These are phyloP conservation scores for Porites rus DNA, from an alignment of 92 coral and sea anemone genomes.

Conservation along the genomic window DNA sequence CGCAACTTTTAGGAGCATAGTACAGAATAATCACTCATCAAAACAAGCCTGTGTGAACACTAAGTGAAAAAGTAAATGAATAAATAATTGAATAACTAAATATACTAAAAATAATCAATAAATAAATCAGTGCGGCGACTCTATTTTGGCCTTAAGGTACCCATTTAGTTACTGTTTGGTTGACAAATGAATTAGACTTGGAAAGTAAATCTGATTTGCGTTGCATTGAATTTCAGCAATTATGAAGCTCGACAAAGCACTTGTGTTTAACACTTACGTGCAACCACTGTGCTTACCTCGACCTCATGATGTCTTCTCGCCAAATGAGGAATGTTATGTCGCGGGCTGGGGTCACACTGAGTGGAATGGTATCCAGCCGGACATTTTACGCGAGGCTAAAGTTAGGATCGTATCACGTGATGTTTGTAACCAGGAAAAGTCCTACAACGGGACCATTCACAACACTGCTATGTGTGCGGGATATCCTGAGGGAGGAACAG, in stretches of 20 bases:
- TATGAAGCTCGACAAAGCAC: conserved; percentile 56
- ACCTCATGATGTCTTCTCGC: conserved; percentile 55
- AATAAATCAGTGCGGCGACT: too few relatives aligned
- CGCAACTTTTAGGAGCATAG: too few relatives aligned
- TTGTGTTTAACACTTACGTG: conserved; percentile 62
- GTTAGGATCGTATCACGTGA: conserved; percentile 77
- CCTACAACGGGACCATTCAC: conserved; percentile 91
- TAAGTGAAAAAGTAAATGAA: too few relatives aligned
- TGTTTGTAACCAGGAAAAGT: conserved; percentile 70
- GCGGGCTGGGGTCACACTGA: conserved; percentile 92
- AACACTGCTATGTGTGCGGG: conserved; percentile 91
- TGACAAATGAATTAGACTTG: too few relatives aligned
- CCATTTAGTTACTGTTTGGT: too few relatives aligned
- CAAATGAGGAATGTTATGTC: conserved; percentile 72
- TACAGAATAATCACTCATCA: too few relatives aligned
- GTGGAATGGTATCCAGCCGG: conserved; percentile 83
- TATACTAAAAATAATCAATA: too few relatives aligned
- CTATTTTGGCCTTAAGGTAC: too few relatives aligned
- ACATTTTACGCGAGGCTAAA: conserved; percentile 68
- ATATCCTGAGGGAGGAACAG: conserved; percentile 68
- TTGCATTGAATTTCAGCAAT: conserved; percentile 60
- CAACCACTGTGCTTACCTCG: conserved; percentile 79
- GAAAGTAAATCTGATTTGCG: background rate
- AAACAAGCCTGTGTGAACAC: too few relatives aligned
- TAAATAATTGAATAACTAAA: too few relatives aligned